Base-by-base conservation (phyloP, 2,113 vertebrate genomes). In the Dunckerocampus dactyliophorus region DNA sequence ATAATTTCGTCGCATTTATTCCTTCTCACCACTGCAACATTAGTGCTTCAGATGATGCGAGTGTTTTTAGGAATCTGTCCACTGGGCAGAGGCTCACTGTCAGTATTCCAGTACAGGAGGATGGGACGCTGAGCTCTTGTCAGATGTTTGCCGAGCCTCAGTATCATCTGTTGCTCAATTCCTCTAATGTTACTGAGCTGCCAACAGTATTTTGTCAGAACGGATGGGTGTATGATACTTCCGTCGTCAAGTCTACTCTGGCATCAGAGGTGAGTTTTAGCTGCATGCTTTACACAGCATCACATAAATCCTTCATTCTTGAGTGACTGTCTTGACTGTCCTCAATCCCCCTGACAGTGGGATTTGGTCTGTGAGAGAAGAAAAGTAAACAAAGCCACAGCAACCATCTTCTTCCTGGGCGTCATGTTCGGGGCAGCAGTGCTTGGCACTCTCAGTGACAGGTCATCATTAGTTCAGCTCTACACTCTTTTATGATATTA, bases 361-460 rank as follows among this genome's bases (percentile, higher is more conserved):
- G 74, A 85, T 72, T 68, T 85, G 55, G 83, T 85, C 47, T 85
- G 83, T 75, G 79, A 82, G 13, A 47, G 56, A 8, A 78, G n/a
- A 62, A 75, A 59, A 60, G 2, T 72, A 12, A 95, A 92, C 76
- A 92, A 84, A 84, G 84, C 84, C 0, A 81, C 83, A 0, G 89
- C 89, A 22, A 94, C 93, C 28, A 91, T 93, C 81, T 96, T 95
- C 88, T 95, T 94, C 68, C 21, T 85, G 0, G 93, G 94, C 0
- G 92, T 95, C 47, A 93, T 93, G 3, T 3, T 82, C 67, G 95
- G 93, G 60, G 92, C 94, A 1, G 57, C 89, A 62, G 28, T 87
- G 7, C 93, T 91, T 0, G 93, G 94, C 56, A 89, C 89, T 74
- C 85, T 94, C 9, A 91, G 94, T 8, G 94, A 95, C 90, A 94